These are phyloP conservation scores for Aplochiton taeniatus DNA, from an alignment of 2,797 vertebrate species.

Conservation along the genomic window DNA sequence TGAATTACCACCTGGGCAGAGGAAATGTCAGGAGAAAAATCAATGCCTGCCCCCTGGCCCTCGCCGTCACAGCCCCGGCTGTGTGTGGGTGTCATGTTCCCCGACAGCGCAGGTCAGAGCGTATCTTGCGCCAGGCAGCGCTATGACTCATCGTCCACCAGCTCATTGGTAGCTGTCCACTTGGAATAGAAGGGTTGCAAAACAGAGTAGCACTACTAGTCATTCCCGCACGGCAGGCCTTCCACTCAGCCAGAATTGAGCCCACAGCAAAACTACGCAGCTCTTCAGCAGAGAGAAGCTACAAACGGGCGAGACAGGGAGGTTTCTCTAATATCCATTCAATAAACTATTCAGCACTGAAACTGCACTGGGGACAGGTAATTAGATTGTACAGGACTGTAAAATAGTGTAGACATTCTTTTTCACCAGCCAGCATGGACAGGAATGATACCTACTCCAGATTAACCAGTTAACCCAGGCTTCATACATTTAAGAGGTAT, in stretches of 20 bases:
- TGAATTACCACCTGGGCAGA: constrained; percentile 93
- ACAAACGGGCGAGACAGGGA: not conserved
- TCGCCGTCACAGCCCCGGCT: not conserved
- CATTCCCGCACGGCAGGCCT: not conserved
- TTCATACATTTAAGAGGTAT: too few species aligned
- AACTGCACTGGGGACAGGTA: not conserved
- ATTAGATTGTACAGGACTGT: not conserved
- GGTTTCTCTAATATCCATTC: not conserved
- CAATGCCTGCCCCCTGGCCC: constrained; percentile 1
- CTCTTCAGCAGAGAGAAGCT: not conserved
- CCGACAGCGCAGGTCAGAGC: not conserved
- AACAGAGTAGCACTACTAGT: too few species aligned
- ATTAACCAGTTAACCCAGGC: too few species aligned
- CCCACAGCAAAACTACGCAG: constrained; percentile 2
- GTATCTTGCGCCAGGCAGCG: not conserved
- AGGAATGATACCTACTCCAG: too few species aligned
- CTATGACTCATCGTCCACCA: constrained; percentile 16
- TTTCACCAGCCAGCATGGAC: too few species aligned
- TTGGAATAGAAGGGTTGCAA: not conserved
- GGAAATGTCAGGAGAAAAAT: constrained; percentile 17
- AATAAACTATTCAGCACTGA: not conserved
- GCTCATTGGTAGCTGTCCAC: constrained; percentile 13
- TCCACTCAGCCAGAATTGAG: not conserved
- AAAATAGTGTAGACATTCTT: too few species aligned
- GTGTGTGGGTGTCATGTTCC: not conserved